These are phyloP conservation scores for Andrena cerasifolii DNA, from an alignment of 1,140 invertebrate species.

Conservation along the genomic window DNA sequence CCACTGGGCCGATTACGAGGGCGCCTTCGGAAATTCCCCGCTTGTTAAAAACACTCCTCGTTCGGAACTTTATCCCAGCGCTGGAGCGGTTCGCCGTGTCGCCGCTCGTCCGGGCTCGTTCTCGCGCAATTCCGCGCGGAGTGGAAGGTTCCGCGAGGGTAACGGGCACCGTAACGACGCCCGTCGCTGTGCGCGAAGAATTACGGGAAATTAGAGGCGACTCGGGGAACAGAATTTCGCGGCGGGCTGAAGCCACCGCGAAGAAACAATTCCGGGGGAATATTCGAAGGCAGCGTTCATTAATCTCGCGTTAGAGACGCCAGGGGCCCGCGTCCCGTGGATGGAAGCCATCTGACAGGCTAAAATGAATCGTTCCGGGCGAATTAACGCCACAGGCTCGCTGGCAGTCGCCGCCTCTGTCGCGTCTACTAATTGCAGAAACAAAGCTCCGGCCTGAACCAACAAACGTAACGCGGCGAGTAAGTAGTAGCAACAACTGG, in stretches of 20 bases:
- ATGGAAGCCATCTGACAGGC: slow-evolving; percentile 8
- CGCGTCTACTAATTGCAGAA: slow-evolving; percentile 57
- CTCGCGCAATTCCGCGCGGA: background rate
- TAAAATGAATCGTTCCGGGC: slow-evolving; percentile 27
- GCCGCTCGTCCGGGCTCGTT: background rate
- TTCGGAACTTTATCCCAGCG: background rate
- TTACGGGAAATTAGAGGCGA: slow-evolving; percentile 14
- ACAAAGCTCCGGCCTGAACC: slow-evolving; percentile 40
- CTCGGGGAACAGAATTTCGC: background rate
- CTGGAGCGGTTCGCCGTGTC: no score
- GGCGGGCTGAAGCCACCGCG: background rate
- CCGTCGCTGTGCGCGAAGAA: background rate
- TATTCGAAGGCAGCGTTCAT: slow-evolving; percentile 23
- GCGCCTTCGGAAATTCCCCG: background rate
- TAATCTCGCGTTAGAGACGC: slow-evolving; percentile 21
- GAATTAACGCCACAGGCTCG: slow-evolving; percentile 38
- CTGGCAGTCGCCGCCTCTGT: background rate
- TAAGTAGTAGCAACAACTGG: slow-evolving; percentile 61
- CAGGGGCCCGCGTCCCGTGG: background rate
- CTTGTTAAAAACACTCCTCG: slow-evolving; percentile 26
- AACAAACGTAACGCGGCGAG: slow-evolving; percentile 45
- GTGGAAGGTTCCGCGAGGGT: background rate
- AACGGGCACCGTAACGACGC: background rate
- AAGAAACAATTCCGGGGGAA: slow-evolving; percentile 24
- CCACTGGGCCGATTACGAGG: background rate